Evolutionary conservation across 2,113 vertebrate genomes (phyloP).

Genomic region (Platichthys flesus): DNA sequence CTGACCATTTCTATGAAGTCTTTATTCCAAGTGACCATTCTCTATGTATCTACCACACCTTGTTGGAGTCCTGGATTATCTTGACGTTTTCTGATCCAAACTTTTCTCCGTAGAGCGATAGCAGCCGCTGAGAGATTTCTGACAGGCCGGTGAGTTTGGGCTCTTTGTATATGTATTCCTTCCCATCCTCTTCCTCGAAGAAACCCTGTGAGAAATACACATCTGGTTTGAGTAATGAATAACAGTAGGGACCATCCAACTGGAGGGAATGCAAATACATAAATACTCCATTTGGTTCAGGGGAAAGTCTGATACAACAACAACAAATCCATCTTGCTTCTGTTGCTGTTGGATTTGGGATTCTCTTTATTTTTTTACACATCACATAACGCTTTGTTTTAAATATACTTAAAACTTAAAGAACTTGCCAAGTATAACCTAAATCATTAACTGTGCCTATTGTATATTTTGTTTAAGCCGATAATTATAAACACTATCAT

Average conservation of each 20-base stretch:
- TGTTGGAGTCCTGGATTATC: slow-evolving; percentile 97
- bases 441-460: no score
- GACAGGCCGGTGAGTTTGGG: slow-evolving; percentile 95
- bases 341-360: no score
- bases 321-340: no score
- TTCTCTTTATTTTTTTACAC: no score
- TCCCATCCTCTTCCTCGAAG: slow-evolving; percentile 98
- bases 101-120: slow-evolving; percentile 94
- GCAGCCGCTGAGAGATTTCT: slow-evolving; percentile 93
- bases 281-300: no score
- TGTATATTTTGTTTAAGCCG: no score
- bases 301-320: no score
- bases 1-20: background rate
- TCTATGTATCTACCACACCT: slow-evolving; percentile 75
- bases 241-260: background rate
- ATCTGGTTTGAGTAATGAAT: background rate
- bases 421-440: no score
- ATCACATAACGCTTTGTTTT: no score
- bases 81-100: slow-evolving; percentile 93
- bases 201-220: slow-evolving; percentile 82
- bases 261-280: no score
- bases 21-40: background rate
- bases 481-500: no score
- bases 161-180: slow-evolving; percentile 98
- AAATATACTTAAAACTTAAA: no score